Conservation (phyloP, 2,888 invertebrate species). For the Doris montereyensis region DNA sequence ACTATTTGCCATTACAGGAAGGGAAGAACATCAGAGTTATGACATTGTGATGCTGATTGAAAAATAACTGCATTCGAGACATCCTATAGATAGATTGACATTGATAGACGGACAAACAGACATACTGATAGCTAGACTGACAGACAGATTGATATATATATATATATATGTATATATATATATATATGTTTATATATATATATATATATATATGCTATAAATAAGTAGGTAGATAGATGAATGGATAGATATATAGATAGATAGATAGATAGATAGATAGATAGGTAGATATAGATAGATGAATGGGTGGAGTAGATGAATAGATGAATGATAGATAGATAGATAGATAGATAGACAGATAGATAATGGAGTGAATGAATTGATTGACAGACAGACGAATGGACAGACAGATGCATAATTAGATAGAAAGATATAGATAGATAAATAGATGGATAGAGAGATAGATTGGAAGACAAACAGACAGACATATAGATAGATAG, state of each 20-base stretch:
- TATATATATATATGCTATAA: background rate
- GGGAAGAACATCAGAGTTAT: too few relatives aligned
- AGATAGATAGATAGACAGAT: background rate
- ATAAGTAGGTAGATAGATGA: background rate
- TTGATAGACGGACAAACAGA: background rate
- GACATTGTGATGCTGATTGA: too few relatives aligned
- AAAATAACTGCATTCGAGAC: too few relatives aligned
- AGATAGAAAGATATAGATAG: background rate
- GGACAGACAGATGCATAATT: background rate
- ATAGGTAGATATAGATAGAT: background rate
- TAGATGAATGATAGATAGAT: background rate
- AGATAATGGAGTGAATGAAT: background rate
- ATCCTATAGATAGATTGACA: background rate
- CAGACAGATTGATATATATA: background rate
- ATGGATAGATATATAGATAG: background rate
- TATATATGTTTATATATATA: background rate
- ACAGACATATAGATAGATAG: background rate
- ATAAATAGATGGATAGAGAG: background rate
- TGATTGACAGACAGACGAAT: background rate
- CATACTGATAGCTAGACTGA: background rate
- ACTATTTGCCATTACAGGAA: too few relatives aligned
- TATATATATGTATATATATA: background rate
- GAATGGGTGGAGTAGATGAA: too few relatives aligned
- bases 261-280: background rate
- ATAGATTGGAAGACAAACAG: background rate